phyloP scores from a whole-genome alignment of 2,888 invertebrate genomes.

The Lasioglossum marginatum region DNA sequence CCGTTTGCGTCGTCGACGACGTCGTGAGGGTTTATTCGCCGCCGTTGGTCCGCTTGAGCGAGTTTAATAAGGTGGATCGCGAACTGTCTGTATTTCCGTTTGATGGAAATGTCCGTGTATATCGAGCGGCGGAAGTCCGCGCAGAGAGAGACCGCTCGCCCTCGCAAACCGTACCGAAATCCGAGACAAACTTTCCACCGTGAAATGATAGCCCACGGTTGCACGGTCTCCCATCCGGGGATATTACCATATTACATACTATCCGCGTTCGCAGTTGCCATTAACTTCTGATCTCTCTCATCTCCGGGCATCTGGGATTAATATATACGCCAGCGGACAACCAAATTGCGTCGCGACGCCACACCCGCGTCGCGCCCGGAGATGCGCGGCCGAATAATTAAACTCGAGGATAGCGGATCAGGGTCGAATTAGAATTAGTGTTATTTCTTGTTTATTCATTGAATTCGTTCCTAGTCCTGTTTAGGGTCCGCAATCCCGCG shows the following conservation, averaged over 20 bases:
- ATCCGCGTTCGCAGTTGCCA: conserved; percentile 28
- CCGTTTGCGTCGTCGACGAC: neutral
- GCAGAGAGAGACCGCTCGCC: neutral
- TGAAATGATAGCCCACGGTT: conserved; percentile 48
- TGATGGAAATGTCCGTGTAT: conserved; percentile 6
- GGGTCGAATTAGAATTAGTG: conserved; percentile 10
- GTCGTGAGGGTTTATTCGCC: conserved; percentile 4
- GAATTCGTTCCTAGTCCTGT: neutral
- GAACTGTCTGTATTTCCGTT: conserved; percentile 21
- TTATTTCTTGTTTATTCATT: conserved; percentile 18
- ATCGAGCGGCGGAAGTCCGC: conserved; percentile 19
- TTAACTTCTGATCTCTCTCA: conserved; percentile 32
- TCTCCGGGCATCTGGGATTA: conserved; percentile 26
- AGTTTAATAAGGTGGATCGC: conserved; percentile 12
- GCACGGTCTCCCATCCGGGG: conserved; percentile 31
- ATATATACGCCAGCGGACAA: conserved; percentile 37
- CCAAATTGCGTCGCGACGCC: conserved; percentile 22
- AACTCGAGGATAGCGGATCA: neutral
- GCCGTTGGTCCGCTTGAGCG: neutral
- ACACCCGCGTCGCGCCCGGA: conserved; percentile 1
- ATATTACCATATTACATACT: conserved; percentile 51
- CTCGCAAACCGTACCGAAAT: conserved; percentile 45
- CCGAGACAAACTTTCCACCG: conserved; percentile 58
- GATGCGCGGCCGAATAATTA: conserved; percentile 23
- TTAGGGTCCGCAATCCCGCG: too few species aligned